These are phyloP conservation scores for Ariopsis seemanni DNA, from an alignment of 2,113 vertebrate genomes.

Conservation along the genomic window DNA sequence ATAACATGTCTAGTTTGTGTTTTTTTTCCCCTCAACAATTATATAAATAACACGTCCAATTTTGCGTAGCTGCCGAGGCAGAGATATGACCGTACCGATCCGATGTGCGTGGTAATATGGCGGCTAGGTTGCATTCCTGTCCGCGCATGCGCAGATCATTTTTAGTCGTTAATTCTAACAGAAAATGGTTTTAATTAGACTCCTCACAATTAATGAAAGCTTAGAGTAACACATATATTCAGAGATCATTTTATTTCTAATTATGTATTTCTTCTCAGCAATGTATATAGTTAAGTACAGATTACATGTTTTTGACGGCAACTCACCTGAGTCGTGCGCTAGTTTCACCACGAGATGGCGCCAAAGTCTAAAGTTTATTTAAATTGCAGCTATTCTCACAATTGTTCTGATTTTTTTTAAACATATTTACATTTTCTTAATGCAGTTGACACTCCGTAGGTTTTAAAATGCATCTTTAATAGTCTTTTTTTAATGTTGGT, in stretches of 20 bases:
- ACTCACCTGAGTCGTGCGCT: background rate
- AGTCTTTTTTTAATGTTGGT: background rate
- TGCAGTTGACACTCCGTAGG: background rate
- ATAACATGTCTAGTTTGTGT: too few species aligned
- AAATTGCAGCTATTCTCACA: background rate
- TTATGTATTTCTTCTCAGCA: background rate
- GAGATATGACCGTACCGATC: too few species aligned
- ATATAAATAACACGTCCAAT: too few species aligned
- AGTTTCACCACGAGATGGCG: background rate
- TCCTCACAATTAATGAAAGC: background rate
- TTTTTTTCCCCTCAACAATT: too few species aligned
- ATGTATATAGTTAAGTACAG: background rate
- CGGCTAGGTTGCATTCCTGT: too few species aligned
- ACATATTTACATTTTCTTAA: background rate
- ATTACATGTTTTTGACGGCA: background rate
- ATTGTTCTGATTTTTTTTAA: background rate
- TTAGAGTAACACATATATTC: background rate
- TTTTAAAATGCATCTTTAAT: background rate
- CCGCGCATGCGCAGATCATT: background rate
- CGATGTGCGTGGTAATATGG: too few species aligned
- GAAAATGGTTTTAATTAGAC: background rate
- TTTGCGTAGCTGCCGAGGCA: too few species aligned
- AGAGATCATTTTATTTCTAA: background rate
- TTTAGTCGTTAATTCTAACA: background rate
- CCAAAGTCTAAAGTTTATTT: background rate